Conservation (phyloP, 2,113 vertebrate genomes). For the Callocephalon fimbriatum region DNA sequence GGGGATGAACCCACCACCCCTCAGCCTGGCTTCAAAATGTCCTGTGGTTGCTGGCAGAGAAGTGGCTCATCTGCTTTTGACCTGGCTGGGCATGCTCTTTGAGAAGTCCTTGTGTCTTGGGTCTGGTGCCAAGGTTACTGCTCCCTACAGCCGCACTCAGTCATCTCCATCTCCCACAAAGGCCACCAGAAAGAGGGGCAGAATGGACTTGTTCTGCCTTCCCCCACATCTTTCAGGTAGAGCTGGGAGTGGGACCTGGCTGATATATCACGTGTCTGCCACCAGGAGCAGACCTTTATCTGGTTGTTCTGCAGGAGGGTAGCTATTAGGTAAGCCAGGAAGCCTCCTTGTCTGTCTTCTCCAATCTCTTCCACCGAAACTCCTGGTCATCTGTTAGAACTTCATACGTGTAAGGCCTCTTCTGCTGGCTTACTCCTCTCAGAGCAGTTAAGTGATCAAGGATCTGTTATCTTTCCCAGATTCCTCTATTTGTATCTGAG, state of each 20-base stretch:
- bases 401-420: not conserved
- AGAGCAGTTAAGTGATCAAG: not conserved
- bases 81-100: not conserved
- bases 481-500: not conserved
- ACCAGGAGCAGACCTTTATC: not conserved
- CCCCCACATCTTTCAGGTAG: not conserved
- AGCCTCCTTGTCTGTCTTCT: not conserved
- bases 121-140: not conserved
- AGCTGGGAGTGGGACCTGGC: not conserved
- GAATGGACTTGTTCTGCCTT: not conserved
- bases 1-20: not conserved
- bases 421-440: not conserved
- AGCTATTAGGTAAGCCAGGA: not conserved
- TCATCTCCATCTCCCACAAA: not conserved
- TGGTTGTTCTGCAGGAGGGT: not conserved
- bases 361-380: not conserved
- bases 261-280: not conserved
- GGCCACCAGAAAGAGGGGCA: not conserved
- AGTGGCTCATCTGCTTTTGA: not conserved
- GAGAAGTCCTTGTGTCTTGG: not conserved
- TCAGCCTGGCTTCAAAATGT: not conserved
- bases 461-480: not conserved
- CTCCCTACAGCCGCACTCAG: fast-evolving
- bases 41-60: not conserved
- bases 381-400: fast-evolving